Evolutionary conservation across 2,113 vertebrate species (phyloP), one percentile per base, ranked within the genome.

Genomic region (Macquaria ambigua): DNA sequence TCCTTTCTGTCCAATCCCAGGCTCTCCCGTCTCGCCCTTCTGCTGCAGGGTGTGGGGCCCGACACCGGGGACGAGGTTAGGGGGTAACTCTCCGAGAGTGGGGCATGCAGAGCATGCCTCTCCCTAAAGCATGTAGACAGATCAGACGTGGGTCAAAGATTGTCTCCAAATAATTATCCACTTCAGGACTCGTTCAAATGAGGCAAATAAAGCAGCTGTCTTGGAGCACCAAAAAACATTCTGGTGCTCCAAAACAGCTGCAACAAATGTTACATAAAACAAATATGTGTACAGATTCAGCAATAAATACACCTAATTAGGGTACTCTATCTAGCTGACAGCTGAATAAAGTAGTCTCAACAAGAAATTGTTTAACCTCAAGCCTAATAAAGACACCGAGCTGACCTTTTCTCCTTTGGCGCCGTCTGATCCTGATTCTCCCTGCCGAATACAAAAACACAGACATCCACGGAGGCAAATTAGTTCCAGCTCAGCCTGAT

Each of bases 341-440:
- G 34, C 20, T 14, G 23, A 16, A 79, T 25, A 41, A 72, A 58
- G 50, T 14, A 25, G 39, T 31, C 48, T 5, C 25, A 81, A 83
- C 9, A 43, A 63, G 9, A 58, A 79, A 64, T 9, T 14, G n/a
- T 77, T 86, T 46, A 41, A 41, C n/a, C 37, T 53, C 20, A 64
- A 71, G 55, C 14, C 28, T 37, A 64, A 74, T 63, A 84, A 79
- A 67, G 85, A 83, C 31, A 66, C 16, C 37, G 46, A 63, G 62
- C 92, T 93, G 64, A 96, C 96, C 95, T 96, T 96, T 93, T 94
- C 94, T 61, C 96, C 96, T 94, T 94, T 96, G 73, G 77, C 20
- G 3, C 95, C 95, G 73, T 62, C 74, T 76, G 87, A 89, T 92
- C 96, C 96, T n/a, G 55, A 6, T 68, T 93, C 93, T 74, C 96